Base-by-base conservation (phyloP, 1,140 invertebrate species). In the Dinoponera quadriceps region DNA sequence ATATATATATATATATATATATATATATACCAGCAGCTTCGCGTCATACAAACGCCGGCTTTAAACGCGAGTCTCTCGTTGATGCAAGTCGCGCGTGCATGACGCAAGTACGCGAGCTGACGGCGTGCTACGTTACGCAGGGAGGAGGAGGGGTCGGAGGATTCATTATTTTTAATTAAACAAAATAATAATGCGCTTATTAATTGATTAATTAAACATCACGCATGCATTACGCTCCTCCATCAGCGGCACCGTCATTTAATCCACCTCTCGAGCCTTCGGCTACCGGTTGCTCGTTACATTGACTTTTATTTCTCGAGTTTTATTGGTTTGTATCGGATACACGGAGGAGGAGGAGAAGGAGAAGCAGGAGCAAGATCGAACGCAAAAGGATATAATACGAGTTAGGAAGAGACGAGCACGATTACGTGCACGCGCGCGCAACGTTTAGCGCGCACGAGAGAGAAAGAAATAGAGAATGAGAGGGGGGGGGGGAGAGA, bases 91-190 rank as follows among this genome's bases (percentile, higher is more conserved):
- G 55, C 54, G 59, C 38, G 55, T 27, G 22, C 59, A 29, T 84
- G 38, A 66, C 38, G 54, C 29, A 33, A 62, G 25, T 38, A 20
- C 22, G 54, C 62, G 74, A 82, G 62, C 80, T 33, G 44, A 75
- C 73, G 65, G 80, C 49, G 74, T 62, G 66, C 48, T 62, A 68
- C 60, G 77, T 59, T 72, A 87, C 71, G 60, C 33, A 7, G 33
- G 11, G 11, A 11, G 38, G 38, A 44, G 0, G 7, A 7, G 33
- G 33, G 2, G 7, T 7, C 2, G 60, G 68, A 60, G 85, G 85
- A 84, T 90, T 90, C 86, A 88, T 91, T 91, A 91, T 90, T 90
- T 90, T 90, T 89, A 90, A 91, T 91, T 86, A 90, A 91, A 90
- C 90, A 85, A 88, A 91, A 90, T 89, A 89, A 90, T 91, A 90